These are phyloP conservation scores for Aplochiton taeniatus DNA, from an alignment of 2,797 vertebrate species.

Conservation along the genomic window DNA sequence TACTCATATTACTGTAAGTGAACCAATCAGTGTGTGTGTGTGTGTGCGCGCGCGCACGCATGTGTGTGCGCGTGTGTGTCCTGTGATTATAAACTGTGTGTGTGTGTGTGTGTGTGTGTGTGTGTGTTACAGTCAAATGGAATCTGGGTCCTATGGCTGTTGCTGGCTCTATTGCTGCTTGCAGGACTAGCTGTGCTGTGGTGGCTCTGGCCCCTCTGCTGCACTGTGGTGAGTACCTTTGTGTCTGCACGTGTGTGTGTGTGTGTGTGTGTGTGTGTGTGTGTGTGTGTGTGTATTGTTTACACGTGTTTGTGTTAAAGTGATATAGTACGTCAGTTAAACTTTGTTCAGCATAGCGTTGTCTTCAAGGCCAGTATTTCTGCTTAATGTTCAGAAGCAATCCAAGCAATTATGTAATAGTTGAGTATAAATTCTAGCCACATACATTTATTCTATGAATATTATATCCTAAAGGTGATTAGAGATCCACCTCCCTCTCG, in stretches of 20 bases:
- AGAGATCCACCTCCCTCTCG: constrained; percentile 74
- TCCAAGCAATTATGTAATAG: no score
- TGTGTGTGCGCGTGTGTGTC: constrained; percentile 3
- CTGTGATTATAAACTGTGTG: background rate
- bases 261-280: background rate
- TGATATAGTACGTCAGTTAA: no score
- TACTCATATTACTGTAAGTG: no score
- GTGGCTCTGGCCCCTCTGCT: constrained; percentile 98
- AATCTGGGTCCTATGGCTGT: constrained; percentile 78
- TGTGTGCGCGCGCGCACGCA: background rate
- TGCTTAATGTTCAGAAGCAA: no score
- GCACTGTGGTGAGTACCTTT: constrained; percentile 89
- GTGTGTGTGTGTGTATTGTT: background rate
- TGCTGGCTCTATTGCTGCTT: constrained; percentile 85
- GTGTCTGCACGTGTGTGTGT: background rate
- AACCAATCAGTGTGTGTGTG: constrained; percentile 5
- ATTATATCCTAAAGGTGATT: constrained; percentile 68
- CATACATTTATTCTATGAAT: background rate
- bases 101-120: background rate
- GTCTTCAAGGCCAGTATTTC: no score
- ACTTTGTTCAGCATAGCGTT: no score
- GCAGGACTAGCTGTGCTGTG: constrained; percentile 79
- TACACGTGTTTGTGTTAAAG: no score
- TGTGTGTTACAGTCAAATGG: constrained; percentile 80
- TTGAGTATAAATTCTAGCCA: no score